phyloP scores from a whole-genome alignment of 1,140 invertebrate species.

The Microvelia longipes region DNA sequence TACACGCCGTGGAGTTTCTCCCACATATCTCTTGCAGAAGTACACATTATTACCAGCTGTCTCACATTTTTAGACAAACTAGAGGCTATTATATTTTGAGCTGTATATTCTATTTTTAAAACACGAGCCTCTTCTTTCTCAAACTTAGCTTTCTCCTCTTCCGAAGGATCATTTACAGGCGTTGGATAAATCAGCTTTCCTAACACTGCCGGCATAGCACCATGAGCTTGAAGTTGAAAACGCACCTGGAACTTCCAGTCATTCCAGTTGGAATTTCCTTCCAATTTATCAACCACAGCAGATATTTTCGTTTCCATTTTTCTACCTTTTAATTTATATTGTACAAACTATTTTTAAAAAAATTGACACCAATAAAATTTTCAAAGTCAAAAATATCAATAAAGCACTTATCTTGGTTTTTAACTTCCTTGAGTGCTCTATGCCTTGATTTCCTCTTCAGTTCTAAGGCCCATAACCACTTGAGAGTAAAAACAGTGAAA shows the following conservation, averaged over 20 bases:
- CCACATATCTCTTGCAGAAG: slow-evolving; percentile 19
- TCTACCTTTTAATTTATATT: too few relatives aligned
- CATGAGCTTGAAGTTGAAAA: slow-evolving; percentile 4
- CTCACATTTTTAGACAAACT: background rate
- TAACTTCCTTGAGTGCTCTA: too few relatives aligned
- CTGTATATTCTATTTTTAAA: background rate
- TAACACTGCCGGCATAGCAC: slow-evolving; percentile 5
- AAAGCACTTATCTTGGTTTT: too few relatives aligned
- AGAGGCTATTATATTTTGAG: background rate
- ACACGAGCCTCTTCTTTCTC: background rate
- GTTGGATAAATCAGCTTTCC: slow-evolving; percentile 4
- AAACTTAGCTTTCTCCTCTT: background rate
- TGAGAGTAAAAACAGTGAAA: too few relatives aligned
- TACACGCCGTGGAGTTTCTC: slow-evolving; percentile 20
- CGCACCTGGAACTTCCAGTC: slow-evolving; percentile 12
- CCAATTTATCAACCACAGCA: slow-evolving; percentile 4
- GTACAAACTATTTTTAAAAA: too few relatives aligned
- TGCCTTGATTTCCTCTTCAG: too few relatives aligned
- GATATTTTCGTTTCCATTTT: too few relatives aligned
- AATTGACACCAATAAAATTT: too few relatives aligned
- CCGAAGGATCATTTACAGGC: background rate
- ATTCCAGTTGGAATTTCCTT: slow-evolving; percentile 6
- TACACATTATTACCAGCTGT: slow-evolving; percentile 6
- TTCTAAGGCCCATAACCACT: too few relatives aligned
- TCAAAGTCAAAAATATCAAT: too few relatives aligned